Base-by-base conservation (phyloP, 2,113 vertebrate species). In the Gila orcuttii region DNA sequence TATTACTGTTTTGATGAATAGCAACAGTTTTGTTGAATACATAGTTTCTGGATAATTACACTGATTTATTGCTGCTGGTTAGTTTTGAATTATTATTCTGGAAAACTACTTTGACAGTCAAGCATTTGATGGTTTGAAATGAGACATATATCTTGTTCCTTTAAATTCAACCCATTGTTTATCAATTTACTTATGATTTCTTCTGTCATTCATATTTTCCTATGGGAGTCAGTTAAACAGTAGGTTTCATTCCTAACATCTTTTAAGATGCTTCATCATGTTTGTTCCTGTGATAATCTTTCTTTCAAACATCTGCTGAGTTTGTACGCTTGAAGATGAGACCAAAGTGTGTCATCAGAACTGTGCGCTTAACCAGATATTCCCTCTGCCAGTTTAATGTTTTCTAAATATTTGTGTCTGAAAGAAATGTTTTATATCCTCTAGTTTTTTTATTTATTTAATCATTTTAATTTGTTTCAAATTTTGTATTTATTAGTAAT, bases 1-100 rank as follows among this genome's bases (percentile, higher is more conserved):
- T 60, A 78, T 28, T 33, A 57, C 25, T 79, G 77, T 59, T 79
- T 79, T 62, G 31, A 59, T 8, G 6, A 42, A 36, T 79, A 80
- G 39, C 4, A 2, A 45, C 78, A 62, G 13, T 64, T 64, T 64
- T 50, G 74, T 50, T 52, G 17, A 31, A 68, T 68, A 68, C 28
- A 33, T 76, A 52, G 76, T 59, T 57, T 59, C 59, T 47, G 59
- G n/a, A 50, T 42, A 17, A 50, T 60, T 60, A 59, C 77, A 42
- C 77, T 15, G 23, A 59, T 79, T 39, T 25, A 21, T 82, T 82
- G 19, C 62, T 31, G 42, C 62, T 68, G 47, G 79, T 64, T 28
- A 28, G 12, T 80, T 33, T 31, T 50, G 68, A 71, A 39, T 39
- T 71, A 23, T 71, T 71, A 19, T 39, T 69, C 11, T 71, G 68